These are phyloP conservation scores for Megathymus violae DNA, from an alignment of 1,140 invertebrate species.

Conservation along the genomic window DNA sequence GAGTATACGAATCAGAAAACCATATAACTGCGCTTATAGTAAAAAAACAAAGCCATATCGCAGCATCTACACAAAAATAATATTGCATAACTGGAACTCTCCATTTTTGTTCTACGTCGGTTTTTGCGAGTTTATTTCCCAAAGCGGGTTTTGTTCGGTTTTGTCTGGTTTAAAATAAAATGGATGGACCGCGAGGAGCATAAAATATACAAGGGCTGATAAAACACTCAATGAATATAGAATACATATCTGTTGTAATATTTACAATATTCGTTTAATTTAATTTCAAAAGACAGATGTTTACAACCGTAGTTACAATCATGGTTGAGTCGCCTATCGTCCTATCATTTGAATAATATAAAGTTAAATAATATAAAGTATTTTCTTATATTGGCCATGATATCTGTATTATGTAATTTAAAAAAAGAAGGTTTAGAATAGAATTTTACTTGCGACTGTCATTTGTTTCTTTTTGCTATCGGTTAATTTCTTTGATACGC, in stretches of 20 bases:
- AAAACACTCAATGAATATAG: background rate
- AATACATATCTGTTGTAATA: background rate
- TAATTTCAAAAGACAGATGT: no score
- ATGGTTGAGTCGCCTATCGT: no score
- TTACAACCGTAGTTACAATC: no score
- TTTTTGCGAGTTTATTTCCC: conserved; percentile 9
- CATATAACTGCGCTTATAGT: background rate
- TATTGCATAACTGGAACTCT: conserved; percentile 6
- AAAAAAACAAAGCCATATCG: background rate
- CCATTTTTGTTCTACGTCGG: conserved; percentile 7
- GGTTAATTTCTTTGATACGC: no score
- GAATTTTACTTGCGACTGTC: no score
- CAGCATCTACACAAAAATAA: background rate
- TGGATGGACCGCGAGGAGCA: background rate
- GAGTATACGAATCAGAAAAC: background rate
- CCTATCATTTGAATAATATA: no score
- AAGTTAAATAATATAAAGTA: no score
- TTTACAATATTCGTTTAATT: no score
- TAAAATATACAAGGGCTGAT: background rate
- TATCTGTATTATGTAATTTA: no score
- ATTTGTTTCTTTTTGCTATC: no score
- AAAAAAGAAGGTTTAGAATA: no score
- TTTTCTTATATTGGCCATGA: no score
- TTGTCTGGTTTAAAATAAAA: conserved; percentile 1
- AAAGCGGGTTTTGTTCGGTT: conserved; percentile 9